Base-by-base conservation (phyloP, 2,113 vertebrate genomes). In the Stomatorhinus ivindoensis region DNA sequence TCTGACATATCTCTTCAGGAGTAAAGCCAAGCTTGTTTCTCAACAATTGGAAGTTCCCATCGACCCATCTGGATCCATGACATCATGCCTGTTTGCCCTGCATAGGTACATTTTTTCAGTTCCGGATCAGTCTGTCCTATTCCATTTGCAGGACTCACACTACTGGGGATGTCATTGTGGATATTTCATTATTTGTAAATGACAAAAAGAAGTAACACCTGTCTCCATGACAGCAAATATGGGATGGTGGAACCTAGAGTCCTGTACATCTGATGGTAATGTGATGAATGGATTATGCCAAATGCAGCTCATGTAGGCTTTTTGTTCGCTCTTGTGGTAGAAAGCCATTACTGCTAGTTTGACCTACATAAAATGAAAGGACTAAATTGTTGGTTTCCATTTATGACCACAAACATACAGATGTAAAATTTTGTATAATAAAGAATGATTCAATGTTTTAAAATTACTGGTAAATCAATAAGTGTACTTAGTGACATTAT, bases 371-470 rank as follows among this genome's bases (percentile, higher is more conserved):
- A 86, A 55, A 55, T 55, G 21, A 47, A 51, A 86, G 10, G 47
- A 86, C 51, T 24, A 44, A 51, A 58, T 58, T 31, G 21, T 48
- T 35, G 35, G 31, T 51, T 27, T 35, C 86, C 17, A 65, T 13
- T 13, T 44, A 31, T 87, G 51, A 87, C 46, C 82, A 46, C 82
- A 48, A 31, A 27, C 27, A 48, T 35, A 87, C n/a, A 35, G 48
- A 86, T 86, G 48, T 53, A 10, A n/a, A 86, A 15, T 86, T 86
- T 51, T 51, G 48, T 51, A 46, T 53, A 35, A 47, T 50, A 35
- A 87, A 53, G n/a, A 87, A 35, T 35, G 85, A 87, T 48, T 85
- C 24, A 85, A 13, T 84, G 44, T 58, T 88, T 88, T 61, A 48
- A 46, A 65, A 69, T 73, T 46, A 73, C 87, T 73, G 44, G 44